Evolutionary conservation across 1,140 invertebrate genomes (phyloP).

Genomic region (Eumaeus atala): DNA sequence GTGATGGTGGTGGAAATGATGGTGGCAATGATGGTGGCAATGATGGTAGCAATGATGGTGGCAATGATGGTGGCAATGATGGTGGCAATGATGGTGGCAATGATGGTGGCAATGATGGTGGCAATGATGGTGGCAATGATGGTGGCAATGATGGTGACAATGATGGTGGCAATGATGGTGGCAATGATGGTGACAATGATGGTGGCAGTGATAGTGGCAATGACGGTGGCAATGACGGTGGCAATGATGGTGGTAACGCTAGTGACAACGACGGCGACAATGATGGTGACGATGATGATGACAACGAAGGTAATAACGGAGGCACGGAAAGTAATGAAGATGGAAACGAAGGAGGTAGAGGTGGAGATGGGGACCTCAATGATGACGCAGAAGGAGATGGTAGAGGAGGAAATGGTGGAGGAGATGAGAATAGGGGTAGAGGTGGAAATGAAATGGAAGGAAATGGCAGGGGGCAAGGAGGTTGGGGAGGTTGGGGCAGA

Average conservation of each 20-base stretch:
- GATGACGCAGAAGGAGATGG: constrained; percentile 4
- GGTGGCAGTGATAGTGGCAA: too few species aligned
- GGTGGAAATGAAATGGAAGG: constrained; percentile 3
- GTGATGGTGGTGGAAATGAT: constrained; percentile 1
- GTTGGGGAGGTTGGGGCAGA: background rate
- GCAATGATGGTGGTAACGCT: background rate
- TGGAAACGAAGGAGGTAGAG: constrained; percentile 1
- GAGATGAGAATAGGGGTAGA: background rate
- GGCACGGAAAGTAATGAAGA: constrained; percentile 2
- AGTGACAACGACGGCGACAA: constrained; percentile 5
- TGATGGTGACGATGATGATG: constrained; percentile 3
- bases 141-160: constrained; percentile 3
- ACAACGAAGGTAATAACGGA: constrained; percentile 4
- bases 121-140: background rate
- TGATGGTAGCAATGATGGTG: constrained; percentile 3
- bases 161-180: constrained; percentile 1
- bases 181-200: constrained; percentile 4
- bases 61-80: background rate
- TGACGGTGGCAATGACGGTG: constrained; percentile 5
- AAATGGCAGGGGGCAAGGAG: background rate
- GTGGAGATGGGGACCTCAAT: too few species aligned
- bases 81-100: too few species aligned
- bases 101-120: background rate
- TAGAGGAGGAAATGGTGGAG: background rate
- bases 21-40: constrained; percentile 3